Conservation (phyloP, 2,797 vertebrate genomes). For the Emys orbicularis region DNA sequence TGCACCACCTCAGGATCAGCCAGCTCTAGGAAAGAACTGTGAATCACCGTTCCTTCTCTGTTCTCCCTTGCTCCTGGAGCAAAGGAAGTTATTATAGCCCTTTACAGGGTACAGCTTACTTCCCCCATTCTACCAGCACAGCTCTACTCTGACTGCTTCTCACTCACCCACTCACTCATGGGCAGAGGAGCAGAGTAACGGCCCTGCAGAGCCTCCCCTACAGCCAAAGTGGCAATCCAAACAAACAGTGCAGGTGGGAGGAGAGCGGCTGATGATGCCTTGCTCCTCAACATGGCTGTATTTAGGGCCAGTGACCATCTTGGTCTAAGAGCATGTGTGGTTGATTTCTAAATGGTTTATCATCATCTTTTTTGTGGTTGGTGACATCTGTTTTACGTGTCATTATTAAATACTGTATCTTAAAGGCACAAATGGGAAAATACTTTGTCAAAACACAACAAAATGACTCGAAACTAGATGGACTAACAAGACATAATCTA, state of each 20-base stretch:
- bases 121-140: not conserved
- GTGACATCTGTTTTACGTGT: not conserved
- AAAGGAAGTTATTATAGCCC: not conserved
- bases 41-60: not conserved
- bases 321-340: not conserved
- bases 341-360: slow-evolving; percentile 19
- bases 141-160: not conserved
- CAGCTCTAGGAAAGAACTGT: not conserved
- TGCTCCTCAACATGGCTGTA: rapidly evolving
- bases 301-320: not conserved
- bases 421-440: not conserved
- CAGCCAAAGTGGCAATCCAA: not conserved
- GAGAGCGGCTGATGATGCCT: not conserved
- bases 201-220: not conserved
- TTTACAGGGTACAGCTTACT: not conserved
- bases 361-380: not conserved
- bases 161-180: rapidly evolving
- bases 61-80: not conserved
- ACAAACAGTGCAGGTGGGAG: rapidly evolving
- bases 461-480: slow-evolving; percentile 31
- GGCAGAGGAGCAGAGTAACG: not conserved
- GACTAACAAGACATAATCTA: not conserved
- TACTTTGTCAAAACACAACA: not conserved
- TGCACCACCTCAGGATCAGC: not conserved
- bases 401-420: not conserved